Evolutionary conservation across 2,888 invertebrate species (phyloP), one percentile per base, ranked within the genome.

Genomic region (Lissonota sp.): DNA sequence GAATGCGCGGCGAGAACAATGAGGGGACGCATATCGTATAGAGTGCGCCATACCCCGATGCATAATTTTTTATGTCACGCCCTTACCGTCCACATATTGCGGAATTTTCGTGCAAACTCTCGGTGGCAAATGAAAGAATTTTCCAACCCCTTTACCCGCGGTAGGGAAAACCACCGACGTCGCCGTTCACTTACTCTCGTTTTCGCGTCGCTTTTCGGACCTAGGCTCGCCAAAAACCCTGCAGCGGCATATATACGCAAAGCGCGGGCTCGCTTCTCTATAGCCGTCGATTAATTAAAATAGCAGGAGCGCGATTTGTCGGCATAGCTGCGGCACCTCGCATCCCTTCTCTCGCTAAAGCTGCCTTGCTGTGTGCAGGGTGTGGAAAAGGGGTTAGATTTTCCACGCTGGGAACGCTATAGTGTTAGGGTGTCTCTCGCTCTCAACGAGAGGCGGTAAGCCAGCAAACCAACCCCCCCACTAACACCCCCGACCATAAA

Each of bases 251-350:
- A n/a, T n/a, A 39, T 14, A 7, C 14, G 26, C 64, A 26, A 16
- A 53, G 44, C 51, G 40, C 58, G 64, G 58, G 44, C 42, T 66
- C 46, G 70, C 80, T 83, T 78, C 67, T 75, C 79, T 78, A 66
- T 71, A 74, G 80, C 84, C 86, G 86, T 89, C 88, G 89, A 91
- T 90, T 90, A 91, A 90, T 91, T 90, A 91, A 91, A 90, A 90
- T 89, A 90, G 88, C 90, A 86, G 83, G 86, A 90, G 86, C 85
- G 84, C 89, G 90, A 91, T 91, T 91, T 91, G 87, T 86, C 86
- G 87, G 87, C 88, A 90, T 90, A 90, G 88, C 90, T 91, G 90
- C 86, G 90, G 89, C 86, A 82, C 80, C 66, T 46, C 62, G 55
- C 70, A 53, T 26, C 26, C 26, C 26, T 3, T 26, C 26, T 26